Evolutionary conservation across 2,113 vertebrate genomes (phyloP).

Genomic region (Trematomus loennbergii): DNA sequence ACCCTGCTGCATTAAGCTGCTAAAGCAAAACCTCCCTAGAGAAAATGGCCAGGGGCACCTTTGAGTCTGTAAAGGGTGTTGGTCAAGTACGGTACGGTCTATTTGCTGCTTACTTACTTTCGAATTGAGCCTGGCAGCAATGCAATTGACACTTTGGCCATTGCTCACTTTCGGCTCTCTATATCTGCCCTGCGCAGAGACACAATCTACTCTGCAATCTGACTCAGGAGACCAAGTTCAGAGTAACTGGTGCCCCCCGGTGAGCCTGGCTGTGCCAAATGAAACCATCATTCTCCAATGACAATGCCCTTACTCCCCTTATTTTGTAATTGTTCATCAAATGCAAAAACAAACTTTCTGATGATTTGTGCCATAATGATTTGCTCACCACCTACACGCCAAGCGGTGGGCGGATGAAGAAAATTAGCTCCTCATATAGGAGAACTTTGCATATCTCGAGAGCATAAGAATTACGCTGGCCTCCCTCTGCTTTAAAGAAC

Average conservation of each 20-base stretch:
- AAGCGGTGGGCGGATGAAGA: conserved; percentile 36
- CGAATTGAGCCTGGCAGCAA: conserved; percentile 49
- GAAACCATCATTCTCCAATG: conserved; percentile 64
- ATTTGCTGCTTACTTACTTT: conserved; percentile 50
- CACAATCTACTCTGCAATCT: conserved; percentile 44
- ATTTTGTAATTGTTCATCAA: conserved; percentile 45
- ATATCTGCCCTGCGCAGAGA: conserved; percentile 39
- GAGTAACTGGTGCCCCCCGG: conserved; percentile 37
- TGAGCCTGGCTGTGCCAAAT: conserved; percentile 35
- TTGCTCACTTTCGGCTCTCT: conserved; percentile 49
- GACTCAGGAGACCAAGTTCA: conserved; percentile 35
- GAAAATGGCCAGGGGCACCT: conserved; percentile 5
- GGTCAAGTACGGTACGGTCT: conserved; percentile 38
- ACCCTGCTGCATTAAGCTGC: neutral
- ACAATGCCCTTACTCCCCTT: conserved; percentile 40
- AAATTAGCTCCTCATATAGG: conserved; percentile 29
- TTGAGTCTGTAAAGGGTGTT: conserved; percentile 40
- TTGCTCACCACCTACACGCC: conserved; percentile 40
- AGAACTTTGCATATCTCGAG: conserved; percentile 40
- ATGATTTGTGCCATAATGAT: conserved; percentile 22
- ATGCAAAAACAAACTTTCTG: conserved; percentile 49
- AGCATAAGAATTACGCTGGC: neutral
- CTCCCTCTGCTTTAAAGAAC: conserved; percentile 10
- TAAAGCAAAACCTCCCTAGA: conserved; percentile 29
- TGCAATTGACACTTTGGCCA: conserved; percentile 52